phyloP scores from a whole-genome alignment of 2,888 invertebrate species.

The Desoria tigrina region DNA sequence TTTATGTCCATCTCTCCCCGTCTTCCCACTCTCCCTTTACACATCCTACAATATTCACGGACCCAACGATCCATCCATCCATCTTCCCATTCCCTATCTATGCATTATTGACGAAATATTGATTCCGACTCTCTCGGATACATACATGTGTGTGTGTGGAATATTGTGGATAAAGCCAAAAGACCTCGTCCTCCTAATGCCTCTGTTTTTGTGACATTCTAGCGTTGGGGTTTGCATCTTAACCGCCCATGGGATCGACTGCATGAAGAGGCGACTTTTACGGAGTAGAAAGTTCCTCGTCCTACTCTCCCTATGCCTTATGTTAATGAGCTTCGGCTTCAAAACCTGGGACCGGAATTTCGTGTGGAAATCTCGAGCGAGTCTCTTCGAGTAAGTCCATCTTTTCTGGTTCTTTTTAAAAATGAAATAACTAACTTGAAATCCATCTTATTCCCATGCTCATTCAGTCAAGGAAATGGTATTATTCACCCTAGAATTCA shows the following conservation, averaged over 20 bases:
- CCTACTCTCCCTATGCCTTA: slow-evolving; percentile 40
- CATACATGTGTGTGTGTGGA: no score
- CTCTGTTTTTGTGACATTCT: slow-evolving; percentile 7
- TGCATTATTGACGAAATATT: slow-evolving; percentile 4
- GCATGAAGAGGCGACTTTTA: slow-evolving; percentile 24
- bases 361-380: slow-evolving; percentile 77
- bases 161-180: background rate
- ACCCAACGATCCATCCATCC: no score
- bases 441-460: no score
- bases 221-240: slow-evolving; percentile 52
- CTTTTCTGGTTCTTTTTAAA: background rate
- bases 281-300: slow-evolving; percentile 27
- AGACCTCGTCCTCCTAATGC: background rate
- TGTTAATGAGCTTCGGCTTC: slow-evolving; percentile 43
- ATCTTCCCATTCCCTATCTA: background rate
- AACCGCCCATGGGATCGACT: slow-evolving; percentile 45
- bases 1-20: background rate
- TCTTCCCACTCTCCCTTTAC: no score
- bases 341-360: slow-evolving; percentile 69
- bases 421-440: background rate
- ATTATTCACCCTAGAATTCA: no score
- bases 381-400: slow-evolving; percentile 58
- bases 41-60: no score
- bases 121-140: background rate
- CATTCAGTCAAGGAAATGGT: no score